A percentile compares a stretch with the other conserved stretches of the same genome.
phyloP scores from a whole-genome alignment of 1,140 invertebrate species.

The Pseudomyrmex sp. region DNA sequence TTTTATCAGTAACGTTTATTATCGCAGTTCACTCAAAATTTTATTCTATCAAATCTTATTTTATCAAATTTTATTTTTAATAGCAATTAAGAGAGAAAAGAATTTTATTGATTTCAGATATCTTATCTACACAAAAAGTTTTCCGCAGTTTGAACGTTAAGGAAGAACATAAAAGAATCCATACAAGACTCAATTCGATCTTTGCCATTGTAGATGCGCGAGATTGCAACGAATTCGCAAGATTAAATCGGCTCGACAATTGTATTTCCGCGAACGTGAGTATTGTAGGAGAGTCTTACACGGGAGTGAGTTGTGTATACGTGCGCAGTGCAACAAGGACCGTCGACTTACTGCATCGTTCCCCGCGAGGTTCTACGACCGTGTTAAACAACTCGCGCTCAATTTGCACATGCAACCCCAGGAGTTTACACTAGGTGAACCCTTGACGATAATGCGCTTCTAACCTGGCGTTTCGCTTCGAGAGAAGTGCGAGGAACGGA shows the following conservation, averaged over 20 bases:
- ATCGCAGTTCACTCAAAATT: not conserved
- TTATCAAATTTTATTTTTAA: not conserved
- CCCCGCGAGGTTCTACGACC: constrained; percentile 68
- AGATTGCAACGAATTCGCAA: constrained; percentile 61
- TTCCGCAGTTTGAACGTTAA: constrained; percentile 2
- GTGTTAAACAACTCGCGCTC: constrained; percentile 75
- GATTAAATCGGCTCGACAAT: constrained; percentile 75
- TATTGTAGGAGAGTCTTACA: constrained; percentile 70
- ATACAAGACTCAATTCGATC: constrained; percentile 61
- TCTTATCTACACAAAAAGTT: not conserved
- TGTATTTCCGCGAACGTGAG: constrained; percentile 78
- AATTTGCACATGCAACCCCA: constrained; percentile 74
- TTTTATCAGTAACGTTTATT: not conserved
- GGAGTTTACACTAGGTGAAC: constrained; percentile 74
- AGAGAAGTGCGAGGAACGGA: constrained; percentile 55
- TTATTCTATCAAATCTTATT: too few relatives aligned
- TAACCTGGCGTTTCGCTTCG: constrained; percentile 57
- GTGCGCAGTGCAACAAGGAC: constrained; percentile 56
- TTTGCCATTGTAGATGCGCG: constrained; percentile 65
- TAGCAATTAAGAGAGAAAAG: not conserved
- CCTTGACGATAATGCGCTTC: constrained; percentile 73
- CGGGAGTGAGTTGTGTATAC: constrained; percentile 26
- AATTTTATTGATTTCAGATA: not conserved
- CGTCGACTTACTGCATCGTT: constrained; percentile 53
- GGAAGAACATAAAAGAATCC: constrained; percentile 27